phyloP scores from a whole-genome alignment of 2,797 vertebrate genomes.

The Sarcophilus harrisii region DNA sequence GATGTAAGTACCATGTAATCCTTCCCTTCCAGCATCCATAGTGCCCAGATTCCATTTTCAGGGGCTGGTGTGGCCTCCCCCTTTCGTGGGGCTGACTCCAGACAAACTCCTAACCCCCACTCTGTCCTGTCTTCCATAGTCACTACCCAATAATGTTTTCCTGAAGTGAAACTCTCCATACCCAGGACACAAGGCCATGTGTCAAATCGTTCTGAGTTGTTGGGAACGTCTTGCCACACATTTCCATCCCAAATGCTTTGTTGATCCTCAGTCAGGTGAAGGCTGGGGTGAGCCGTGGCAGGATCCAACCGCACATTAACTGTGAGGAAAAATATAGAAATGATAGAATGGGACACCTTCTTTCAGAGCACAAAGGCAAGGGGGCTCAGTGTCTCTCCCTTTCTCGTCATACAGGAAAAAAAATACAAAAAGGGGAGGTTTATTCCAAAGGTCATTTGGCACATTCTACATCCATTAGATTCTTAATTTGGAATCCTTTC shows the following conservation, averaged over 20 bases:
- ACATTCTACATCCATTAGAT: neutral
- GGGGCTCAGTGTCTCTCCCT: neutral
- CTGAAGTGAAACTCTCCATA: conserved; percentile 58
- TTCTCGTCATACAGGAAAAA: neutral
- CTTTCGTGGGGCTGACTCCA: conserved; percentile 55
- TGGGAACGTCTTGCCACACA: conserved; percentile 55
- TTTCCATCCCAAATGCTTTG: conserved; percentile 59
- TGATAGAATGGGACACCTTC: neutral
- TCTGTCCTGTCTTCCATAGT: conserved; percentile 54
- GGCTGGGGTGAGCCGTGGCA: conserved; percentile 60
- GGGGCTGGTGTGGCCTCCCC: conserved; percentile 61
- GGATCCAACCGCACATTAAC: conserved; percentile 70
- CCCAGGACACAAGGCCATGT: conserved; percentile 79
- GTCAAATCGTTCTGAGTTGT: conserved; percentile 71
- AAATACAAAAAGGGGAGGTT: neutral
- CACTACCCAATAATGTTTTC: conserved; percentile 82
- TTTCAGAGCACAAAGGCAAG: neutral
- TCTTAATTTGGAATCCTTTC: neutral
- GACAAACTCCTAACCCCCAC: conserved; percentile 75
- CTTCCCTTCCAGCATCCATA: conserved; percentile 70
- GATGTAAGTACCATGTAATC: conserved; percentile 76
- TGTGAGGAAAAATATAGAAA: conserved; percentile 31
- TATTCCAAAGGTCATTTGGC: neutral
- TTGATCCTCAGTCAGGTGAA: conserved; percentile 70
- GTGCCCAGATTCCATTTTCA: conserved; percentile 71